Percentiles rank a stretch among this genome's conserved stretches.
These are phyloP conservation scores for Neodiprion pinetum DNA, from an alignment of 1,140 invertebrate species.

Conservation along the genomic window DNA sequence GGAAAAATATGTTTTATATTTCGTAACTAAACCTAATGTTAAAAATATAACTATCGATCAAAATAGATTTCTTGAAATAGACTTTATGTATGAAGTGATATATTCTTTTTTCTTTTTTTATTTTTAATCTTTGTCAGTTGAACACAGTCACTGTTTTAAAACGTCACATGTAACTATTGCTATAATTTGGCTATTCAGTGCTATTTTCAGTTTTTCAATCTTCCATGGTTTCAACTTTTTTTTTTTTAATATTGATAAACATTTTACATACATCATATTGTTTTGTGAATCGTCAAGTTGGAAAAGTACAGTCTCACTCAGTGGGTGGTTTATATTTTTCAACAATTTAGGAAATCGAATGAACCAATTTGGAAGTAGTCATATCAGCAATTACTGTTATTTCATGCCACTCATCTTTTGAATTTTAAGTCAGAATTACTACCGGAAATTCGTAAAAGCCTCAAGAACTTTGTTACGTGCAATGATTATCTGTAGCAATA, in stretches of 20 bases:
- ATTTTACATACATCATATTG: no score
- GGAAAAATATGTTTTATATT: not conserved
- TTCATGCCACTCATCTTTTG: not conserved
- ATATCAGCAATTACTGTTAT: not conserved
- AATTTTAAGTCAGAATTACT: not conserved
- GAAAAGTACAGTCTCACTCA: no score
- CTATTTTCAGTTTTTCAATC: not conserved
- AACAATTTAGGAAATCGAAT: not conserved
- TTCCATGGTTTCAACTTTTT: not conserved
- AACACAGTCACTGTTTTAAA: constrained; percentile 41
- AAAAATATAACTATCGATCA: constrained; percentile 6
- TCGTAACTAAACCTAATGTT: not conserved
- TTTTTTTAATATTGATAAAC: no score
- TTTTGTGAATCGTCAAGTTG: no score
- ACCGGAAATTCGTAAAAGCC: constrained; percentile 2
- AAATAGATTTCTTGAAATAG: not conserved
- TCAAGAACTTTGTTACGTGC: not conserved
- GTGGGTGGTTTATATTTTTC: no score
- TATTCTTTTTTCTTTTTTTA: not conserved
- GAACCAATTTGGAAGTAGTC: not conserved
- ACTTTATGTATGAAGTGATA: not conserved
- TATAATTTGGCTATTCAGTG: constrained; percentile 21
- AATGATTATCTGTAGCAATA: not conserved
- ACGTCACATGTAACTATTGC: constrained; percentile 41
- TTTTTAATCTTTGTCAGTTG: constrained; percentile 24